Evolutionary conservation across 2,113 vertebrate species (phyloP).

Genomic region (Semicossyphus pulcher): DNA sequence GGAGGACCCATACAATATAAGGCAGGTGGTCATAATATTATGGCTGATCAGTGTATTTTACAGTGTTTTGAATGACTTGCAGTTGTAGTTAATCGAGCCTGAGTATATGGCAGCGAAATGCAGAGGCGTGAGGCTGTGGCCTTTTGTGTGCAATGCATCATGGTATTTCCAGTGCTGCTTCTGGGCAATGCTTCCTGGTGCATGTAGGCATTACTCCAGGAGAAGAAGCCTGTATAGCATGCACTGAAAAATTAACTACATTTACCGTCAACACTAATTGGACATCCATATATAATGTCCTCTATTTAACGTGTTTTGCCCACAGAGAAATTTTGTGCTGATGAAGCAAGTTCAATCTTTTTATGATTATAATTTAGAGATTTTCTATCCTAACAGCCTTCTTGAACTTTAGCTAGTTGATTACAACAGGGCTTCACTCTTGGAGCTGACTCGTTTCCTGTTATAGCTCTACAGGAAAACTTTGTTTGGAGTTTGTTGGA

Average conservation of each 20-base stretch:
- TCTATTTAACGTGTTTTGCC: neutral
- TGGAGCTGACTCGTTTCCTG: too few relatives aligned
- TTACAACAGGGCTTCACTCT: too few relatives aligned
- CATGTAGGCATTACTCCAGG: neutral
- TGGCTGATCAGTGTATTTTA: too few relatives aligned
- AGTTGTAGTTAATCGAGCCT: neutral
- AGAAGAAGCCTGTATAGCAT: neutral
- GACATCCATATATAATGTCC: neutral
- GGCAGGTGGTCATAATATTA: too few relatives aligned
- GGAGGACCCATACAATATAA: too few relatives aligned
- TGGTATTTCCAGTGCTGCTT: too few relatives aligned
- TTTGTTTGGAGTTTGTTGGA: too few relatives aligned
- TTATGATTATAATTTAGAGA: neutral
- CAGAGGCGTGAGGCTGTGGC: neutral
- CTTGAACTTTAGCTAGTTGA: neutral
- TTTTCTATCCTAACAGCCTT: conserved; percentile 2
- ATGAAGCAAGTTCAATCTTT: neutral
- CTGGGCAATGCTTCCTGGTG: neutral
- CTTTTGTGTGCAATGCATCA: neutral
- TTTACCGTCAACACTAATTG: neutral
- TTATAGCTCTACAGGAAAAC: too few relatives aligned
- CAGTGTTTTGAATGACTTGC: neutral
- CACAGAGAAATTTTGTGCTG: neutral
- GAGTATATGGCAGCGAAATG: too few relatives aligned
- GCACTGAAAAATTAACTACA: neutral